Percentiles rank a stretch among this genome's conserved stretches.
phyloP scores from a whole-genome alignment of 2,113 vertebrate genomes.

The Eidolon helvum region DNA sequence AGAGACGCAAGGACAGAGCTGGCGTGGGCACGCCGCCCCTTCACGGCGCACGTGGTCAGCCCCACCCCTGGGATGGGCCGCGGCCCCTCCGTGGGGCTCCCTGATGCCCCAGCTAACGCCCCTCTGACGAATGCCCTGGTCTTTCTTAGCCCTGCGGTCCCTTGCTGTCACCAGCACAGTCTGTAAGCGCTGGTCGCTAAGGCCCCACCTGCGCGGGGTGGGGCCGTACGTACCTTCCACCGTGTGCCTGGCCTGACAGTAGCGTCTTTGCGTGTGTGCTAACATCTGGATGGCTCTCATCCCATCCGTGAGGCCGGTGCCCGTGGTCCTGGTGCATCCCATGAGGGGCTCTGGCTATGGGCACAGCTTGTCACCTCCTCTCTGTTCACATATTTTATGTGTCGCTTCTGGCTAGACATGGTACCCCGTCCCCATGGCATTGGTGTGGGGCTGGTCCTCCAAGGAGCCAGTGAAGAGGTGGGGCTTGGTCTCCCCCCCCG shows the following conservation, averaged over 20 bases:
- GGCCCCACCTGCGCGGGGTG: fast-evolving
- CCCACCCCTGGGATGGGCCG: fast-evolving
- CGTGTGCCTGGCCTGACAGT: neutral
- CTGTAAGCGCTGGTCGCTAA: fast-evolving
- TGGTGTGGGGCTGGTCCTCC: too few species aligned
- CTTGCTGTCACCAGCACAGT: neutral
- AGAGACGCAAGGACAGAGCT: neutral
- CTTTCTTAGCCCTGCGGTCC: neutral
- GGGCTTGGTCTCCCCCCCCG: too few species aligned
- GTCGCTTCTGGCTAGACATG: neutral
- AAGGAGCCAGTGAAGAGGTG: too few species aligned
- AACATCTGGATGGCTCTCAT: neutral
- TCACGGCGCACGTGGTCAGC: neutral
- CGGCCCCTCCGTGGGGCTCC: neutral
- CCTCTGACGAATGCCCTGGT: neutral
- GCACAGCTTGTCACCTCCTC: neutral
- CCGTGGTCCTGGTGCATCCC: neutral
- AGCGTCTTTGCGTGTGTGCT: fast-evolving
- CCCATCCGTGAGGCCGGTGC: neutral
- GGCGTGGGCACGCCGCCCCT: neutral
- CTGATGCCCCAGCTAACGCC: fast-evolving
- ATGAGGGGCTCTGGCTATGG: neutral
- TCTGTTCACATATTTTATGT: neutral
- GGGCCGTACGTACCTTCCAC: neutral
- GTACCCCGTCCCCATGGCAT: fast-evolving